Percentiles rank a stretch among this genome's conserved stretches.
These are phyloP conservation scores for Brotula barbata DNA, from an alignment of 2,797 vertebrate species.

Conservation along the genomic window DNA sequence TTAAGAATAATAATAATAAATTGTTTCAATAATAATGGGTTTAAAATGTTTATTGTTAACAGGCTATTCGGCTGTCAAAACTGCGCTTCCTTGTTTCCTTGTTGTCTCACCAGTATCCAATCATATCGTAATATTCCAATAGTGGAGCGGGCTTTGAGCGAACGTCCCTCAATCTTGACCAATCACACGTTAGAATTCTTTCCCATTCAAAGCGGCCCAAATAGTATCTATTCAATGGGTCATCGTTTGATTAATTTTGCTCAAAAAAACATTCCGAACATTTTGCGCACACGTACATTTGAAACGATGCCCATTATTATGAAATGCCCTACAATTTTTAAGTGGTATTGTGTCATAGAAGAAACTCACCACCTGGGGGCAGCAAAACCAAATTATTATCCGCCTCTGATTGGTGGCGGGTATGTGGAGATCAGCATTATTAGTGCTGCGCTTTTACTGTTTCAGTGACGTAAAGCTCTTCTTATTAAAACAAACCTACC, in stretches of 20 bases:
- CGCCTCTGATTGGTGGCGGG: not conserved
- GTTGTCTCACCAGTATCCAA: constrained; percentile 54
- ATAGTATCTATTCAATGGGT: no score
- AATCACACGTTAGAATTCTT: constrained; percentile 46
- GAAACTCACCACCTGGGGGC: constrained; percentile 91
- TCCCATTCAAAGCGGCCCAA: constrained; percentile 36
- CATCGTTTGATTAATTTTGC: no score
- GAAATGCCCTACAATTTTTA: no score
- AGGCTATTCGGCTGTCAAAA: constrained; percentile 55
- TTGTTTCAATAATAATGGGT: not conserved
- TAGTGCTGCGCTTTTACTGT: no score
- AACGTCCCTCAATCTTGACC: constrained; percentile 42
- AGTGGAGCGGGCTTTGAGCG: constrained; percentile 61
- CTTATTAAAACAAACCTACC: constrained; percentile 77
- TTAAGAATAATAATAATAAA: no score
- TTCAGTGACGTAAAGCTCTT: not conserved
- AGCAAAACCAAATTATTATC: constrained; percentile 37
- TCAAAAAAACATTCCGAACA: no score
- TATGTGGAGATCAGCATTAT: not conserved
- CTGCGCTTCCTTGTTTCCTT: constrained; percentile 58
- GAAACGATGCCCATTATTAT: no score
- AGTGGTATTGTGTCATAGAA: constrained; percentile 87
- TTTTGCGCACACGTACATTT: no score
- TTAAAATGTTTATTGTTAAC: constrained; percentile 9
- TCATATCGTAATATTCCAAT: constrained; percentile 27